Evolutionary conservation across 2,113 vertebrate genomes (phyloP).

Genomic region (Phylloscopus whistleri): DNA sequence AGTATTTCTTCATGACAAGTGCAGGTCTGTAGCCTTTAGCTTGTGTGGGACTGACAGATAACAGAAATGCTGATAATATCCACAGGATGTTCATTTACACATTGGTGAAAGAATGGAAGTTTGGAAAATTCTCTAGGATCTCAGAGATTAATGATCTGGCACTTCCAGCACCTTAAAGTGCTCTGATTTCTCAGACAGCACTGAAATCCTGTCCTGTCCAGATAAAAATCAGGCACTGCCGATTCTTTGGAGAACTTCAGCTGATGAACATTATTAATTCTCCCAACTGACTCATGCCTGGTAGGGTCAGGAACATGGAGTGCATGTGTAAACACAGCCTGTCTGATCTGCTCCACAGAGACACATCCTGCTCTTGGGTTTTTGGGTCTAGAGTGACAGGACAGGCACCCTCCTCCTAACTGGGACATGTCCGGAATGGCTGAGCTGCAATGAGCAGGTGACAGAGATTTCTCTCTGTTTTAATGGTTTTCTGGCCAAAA

Average conservation of each 20-base stretch:
- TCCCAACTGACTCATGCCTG: background rate
- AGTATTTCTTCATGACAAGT: slow-evolving; percentile 29
- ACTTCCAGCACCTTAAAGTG: background rate
- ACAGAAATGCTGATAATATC: background rate
- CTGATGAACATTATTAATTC: background rate
- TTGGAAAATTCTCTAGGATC: background rate
- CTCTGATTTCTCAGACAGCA: background rate
- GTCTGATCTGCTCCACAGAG: background rate
- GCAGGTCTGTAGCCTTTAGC: slow-evolving; percentile 4
- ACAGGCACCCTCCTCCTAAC: background rate
- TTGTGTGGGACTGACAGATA: background rate
- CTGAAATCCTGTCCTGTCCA: background rate
- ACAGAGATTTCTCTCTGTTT: background rate
- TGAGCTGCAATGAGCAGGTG: background rate
- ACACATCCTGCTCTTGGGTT: background rate
- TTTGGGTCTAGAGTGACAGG: background rate
- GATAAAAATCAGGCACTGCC: background rate
- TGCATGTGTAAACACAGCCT: background rate
- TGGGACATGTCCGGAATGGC: background rate
- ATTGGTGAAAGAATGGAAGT: background rate
- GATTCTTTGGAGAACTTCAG: background rate
- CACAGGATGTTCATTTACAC: background rate
- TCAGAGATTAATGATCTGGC: background rate
- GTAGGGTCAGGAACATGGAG: background rate
- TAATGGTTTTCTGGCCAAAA: background rate